Percentiles rank a stretch among this genome's conserved stretches.
Conservation (phyloP, 2,888 invertebrate genomes). For the Drosophila setosimentum region DNA sequence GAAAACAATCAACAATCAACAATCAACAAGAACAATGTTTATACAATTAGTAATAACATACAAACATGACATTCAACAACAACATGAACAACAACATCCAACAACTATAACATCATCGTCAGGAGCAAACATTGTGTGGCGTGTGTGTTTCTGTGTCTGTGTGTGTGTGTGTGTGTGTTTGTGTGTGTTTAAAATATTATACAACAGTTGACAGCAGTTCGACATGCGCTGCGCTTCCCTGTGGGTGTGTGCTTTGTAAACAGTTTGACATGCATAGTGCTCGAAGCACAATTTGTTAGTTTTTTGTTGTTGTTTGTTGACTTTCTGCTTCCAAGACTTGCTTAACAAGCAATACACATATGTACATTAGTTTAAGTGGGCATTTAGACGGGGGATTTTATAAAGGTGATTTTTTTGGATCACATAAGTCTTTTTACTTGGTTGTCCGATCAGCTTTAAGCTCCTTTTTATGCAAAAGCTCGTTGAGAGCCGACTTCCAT, state of each 20-base stretch:
- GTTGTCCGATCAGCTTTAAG: too few species aligned
- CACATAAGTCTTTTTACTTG: neutral
- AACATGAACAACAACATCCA: constrained; percentile 46
- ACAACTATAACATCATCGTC: constrained; percentile 37
- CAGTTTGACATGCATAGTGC: constrained; percentile 58
- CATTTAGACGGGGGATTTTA: neutral
- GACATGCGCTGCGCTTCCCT: constrained; percentile 41
- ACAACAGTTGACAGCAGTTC: constrained; percentile 44
- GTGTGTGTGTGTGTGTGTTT: too few species aligned
- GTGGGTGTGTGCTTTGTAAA: constrained; percentile 35
- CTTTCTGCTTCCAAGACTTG: neutral
- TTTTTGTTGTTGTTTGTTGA: neutral
- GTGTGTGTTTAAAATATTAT: neutral
- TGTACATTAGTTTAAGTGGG: neutral
- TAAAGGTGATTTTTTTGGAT: too few species aligned
- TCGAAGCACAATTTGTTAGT: neutral
- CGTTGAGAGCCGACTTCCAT: too few species aligned
- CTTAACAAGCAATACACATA: neutral
- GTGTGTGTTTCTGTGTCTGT: too few species aligned
- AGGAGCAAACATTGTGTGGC: constrained; percentile 50
- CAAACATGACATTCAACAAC: constrained; percentile 65
- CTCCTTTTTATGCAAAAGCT: too few species aligned
- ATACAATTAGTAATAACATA: constrained; percentile 38
- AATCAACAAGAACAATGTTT: constrained; percentile 11
- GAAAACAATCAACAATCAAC: constrained; percentile 32